Evolutionary conservation across 2,113 vertebrate genomes (phyloP), one percentile per base, ranked within the genome.

Genomic region (Epinephelus cyanopodus): DNA sequence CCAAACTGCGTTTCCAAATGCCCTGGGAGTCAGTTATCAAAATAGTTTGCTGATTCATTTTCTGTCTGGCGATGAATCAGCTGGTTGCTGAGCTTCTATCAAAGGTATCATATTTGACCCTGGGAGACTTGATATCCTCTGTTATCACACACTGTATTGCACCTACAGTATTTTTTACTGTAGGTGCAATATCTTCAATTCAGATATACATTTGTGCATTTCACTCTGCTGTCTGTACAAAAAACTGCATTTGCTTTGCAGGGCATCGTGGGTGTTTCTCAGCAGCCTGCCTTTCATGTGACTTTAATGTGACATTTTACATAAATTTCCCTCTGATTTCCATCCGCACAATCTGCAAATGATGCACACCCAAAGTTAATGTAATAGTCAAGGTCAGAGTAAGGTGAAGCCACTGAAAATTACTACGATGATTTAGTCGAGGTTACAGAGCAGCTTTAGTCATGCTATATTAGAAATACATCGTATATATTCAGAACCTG

Each of bases 291-390:
- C 33, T 25, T 47, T 60, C 6, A 23, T 62, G 45, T 3, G 21
- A 67, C 29, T 47, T 18, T 74, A 25, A 27, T 11, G 8, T 21
- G 8, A 8, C 25, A 12, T 23, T 82, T 87, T 72, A 37, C 63
- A 87, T 87, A 64, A 27, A 83, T 87, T 74, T 79, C 17, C 45
- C 23, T 82, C 23, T 29, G 21, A 27, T 50, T n/a, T 58, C 6
- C 27, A 25, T 21, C 17, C 39, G 29, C 48, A 66, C 25, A 57
- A 42, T 14, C 25, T 79, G 66, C 74, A 84, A 78, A 86, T 72
- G 42, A 71, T 23, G 77, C 67, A 74, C 27, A 78, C 37, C 50
- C 58, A 25, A 39, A 48, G 80, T 66, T 61, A 37, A 71, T 66
- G 63, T 39, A 27, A 7, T n/a, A 48, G 9, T 50, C 60, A 72